phyloP scores from a whole-genome alignment of 2,888 invertebrate genomes.

The Leptura quadrifasciata region DNA sequence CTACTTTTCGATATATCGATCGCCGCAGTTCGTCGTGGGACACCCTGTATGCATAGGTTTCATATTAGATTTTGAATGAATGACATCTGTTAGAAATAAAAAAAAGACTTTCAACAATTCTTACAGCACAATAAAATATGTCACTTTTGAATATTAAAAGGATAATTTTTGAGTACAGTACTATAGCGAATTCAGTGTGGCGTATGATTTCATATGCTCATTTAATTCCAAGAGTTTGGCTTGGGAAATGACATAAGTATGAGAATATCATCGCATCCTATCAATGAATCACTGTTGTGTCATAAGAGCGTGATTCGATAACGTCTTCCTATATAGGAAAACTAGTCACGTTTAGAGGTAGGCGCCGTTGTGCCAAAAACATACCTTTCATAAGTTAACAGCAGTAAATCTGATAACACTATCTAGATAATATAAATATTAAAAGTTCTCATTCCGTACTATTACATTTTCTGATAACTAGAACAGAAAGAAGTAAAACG shows the following conservation, averaged over 20 bases:
- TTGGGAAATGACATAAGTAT: neutral
- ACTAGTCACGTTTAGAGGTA: neutral
- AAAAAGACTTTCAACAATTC: too few species aligned
- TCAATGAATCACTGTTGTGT: neutral
- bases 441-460: neutral
- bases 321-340: neutral
- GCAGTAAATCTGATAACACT: neutral
- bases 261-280: neutral
- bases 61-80: too few species aligned
- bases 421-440: neutral
- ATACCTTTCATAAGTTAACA: neutral
- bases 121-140: too few species aligned
- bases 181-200: too few species aligned
- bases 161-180: too few species aligned
- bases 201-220: too few species aligned
- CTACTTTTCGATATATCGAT: too few species aligned
- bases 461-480: neutral
- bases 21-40: too few species aligned
- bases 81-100: too few species aligned
- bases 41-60: too few species aligned
- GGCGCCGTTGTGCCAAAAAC: constrained; percentile 1
- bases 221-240: neutral
- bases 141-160: too few species aligned
- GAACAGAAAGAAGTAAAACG: neutral
- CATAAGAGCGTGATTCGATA: neutral